These are phyloP conservation scores for Sardina pilchardus DNA, from an alignment of 2,113 vertebrate species.

Conservation along the genomic window DNA sequence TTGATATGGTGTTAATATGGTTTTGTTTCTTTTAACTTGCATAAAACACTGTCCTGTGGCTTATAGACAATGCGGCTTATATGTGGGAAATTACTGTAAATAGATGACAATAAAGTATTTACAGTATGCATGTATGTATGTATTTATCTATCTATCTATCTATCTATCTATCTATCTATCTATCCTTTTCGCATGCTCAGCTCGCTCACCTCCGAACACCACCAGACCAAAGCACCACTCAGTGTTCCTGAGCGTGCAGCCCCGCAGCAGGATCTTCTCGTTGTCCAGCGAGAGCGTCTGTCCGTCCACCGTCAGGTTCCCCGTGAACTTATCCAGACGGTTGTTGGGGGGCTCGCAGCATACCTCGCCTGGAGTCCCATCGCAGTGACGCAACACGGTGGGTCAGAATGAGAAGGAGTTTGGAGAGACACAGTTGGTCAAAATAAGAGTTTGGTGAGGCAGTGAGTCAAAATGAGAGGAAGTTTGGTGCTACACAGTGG, in stretches of 20 bases:
- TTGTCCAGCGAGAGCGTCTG: slow-evolving; percentile 80
- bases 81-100: too few species aligned
- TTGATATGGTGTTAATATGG: too few species aligned
- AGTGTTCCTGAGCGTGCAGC: slow-evolving; percentile 90
- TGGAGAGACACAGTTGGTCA: background rate
- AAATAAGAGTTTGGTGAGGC: too few species aligned
- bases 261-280: slow-evolving; percentile 87
- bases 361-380: slow-evolving; percentile 77
- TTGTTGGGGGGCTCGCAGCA: slow-evolving; percentile 90
- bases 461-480: too few species aligned
- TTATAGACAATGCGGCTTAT: too few species aligned
- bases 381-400: background rate
- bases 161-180: too few species aligned
- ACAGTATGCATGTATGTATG: too few species aligned
- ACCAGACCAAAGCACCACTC: slow-evolving; percentile 95
- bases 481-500: background rate
- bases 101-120: too few species aligned
- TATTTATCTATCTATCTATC: too few species aligned
- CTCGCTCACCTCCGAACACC: slow-evolving; percentile 82
- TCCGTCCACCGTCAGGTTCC: slow-evolving; percentile 74
- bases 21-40: too few species aligned
- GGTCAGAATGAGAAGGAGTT: background rate
- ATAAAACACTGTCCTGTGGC: too few species aligned
- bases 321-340: slow-evolving; percentile 86
- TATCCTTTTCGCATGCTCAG: background rate